Evolutionary conservation across 2,113 vertebrate species (phyloP), one percentile per base, ranked within the genome.

Genomic region (Urocolius indicus): DNA sequence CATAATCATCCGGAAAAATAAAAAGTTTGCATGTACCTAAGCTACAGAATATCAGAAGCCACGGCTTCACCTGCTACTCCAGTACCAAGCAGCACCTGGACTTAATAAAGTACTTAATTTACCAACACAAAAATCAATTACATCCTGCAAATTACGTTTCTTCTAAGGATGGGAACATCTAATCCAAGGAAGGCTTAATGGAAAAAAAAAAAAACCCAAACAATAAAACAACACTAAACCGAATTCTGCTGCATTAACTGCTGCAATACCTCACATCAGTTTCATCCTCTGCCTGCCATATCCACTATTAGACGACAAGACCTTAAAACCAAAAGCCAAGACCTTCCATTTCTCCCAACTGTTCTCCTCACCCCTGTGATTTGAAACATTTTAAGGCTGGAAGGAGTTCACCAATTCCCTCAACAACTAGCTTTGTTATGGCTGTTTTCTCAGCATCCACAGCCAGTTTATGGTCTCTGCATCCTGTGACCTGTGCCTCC

Each of bases 401-500:
- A 81, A 95, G 13, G 29, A 87, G 24, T 89, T 86, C 73, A 85
- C 48, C 12, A 23, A 96, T 63, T 45, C 48, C 48, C 59, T 87
- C 66, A 72, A 41, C 41, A 59, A 45, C 27, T 59, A 73, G 22
- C 29, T 41, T 69, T 8, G 27, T 41, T 66, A 72, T 3, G 22
- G 46, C 43, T 58, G 3, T 79, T 93, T 94, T 91, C 85, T 95
- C 77, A 58, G 45, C 27, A 90, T n/a, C 14, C 27, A 75, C 19
- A 24, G 36, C 65, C 5, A 11, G 63, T 91, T 89, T 77, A 87
- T 66, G 49, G 91, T 29, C 54, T 59, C 32, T 51, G 14, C 41
- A 95, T 95, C 90, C 87, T 46, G 88, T 95, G 95, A 97, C 83
- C 83, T 81, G 34, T 36, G 77, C 83, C 36, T 84, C 91, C 69